A percentile compares a stretch with the other conserved stretches of the same genome.
Evolutionary conservation across 2,797 vertebrate genomes (phyloP).

Genomic region (Philypnodon macrostomus): DNA sequence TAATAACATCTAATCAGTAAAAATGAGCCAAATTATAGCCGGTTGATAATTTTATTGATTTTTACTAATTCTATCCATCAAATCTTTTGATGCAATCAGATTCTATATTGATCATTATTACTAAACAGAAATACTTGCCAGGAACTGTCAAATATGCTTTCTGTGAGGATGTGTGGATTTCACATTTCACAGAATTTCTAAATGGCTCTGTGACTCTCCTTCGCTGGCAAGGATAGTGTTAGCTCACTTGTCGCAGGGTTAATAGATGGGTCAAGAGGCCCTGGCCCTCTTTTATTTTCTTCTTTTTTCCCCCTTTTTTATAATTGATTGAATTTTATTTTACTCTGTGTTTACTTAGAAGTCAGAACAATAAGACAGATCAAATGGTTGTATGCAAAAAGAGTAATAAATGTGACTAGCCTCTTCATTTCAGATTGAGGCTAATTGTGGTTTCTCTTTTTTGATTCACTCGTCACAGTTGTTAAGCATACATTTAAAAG

Average conservation of each 20-base stretch:
- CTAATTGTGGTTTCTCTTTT: constrained; percentile 55
- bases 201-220: constrained; percentile 69
- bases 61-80: no score
- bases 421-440: constrained; percentile 44
- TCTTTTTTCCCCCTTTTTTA: no score
- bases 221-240: constrained; percentile 62
- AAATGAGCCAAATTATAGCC: background rate
- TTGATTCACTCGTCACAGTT: constrained; percentile 48
- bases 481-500: constrained; percentile 41
- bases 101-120: constrained; percentile 41
- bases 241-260: constrained; percentile 70
- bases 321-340: no score
- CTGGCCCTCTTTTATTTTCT: no score
- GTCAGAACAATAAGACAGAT: constrained; percentile 69
- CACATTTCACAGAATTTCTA: constrained; percentile 65
- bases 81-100: no score
- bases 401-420: constrained; percentile 44
- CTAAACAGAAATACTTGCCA: constrained; percentile 51
- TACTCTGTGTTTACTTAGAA: constrained; percentile 59
- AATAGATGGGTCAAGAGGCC: constrained; percentile 76
- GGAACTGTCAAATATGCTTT: constrained; percentile 63
- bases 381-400: constrained; percentile 54
- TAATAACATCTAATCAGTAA: constrained; percentile 1
- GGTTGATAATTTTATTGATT: no score
- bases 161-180: constrained; percentile 64